Percentiles rank a stretch among this genome's conserved stretches.
Conservation (phyloP, 2,888 invertebrate species). For the Tromatobia lineatoria region DNA sequence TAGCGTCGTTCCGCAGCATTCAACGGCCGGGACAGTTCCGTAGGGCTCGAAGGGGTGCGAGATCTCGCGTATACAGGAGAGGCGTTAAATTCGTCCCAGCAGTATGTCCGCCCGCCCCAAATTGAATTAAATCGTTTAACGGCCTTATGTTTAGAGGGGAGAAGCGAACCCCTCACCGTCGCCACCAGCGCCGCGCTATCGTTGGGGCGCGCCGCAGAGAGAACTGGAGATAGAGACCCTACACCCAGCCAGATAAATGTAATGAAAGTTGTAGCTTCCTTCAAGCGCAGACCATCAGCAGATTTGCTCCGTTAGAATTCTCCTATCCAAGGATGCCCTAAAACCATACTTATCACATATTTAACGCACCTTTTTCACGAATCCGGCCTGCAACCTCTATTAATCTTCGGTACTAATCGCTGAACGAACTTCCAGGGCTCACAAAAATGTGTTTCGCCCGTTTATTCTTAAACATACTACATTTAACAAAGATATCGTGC, state of each 20-base stretch:
- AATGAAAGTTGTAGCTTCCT: conserved; percentile 83
- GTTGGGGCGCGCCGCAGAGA: conserved; percentile 74
- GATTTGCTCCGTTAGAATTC: conserved; percentile 77
- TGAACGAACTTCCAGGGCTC: background rate
- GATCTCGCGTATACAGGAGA: conserved; percentile 69
- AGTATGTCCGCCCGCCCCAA: conserved; percentile 71
- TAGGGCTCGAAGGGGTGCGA: conserved; percentile 49
- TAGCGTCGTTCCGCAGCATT: conserved; percentile 31
- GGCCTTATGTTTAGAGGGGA: conserved; percentile 81
- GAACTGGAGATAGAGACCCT: conserved; percentile 64
- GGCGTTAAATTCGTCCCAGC: conserved; percentile 81
- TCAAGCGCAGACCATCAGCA: conserved; percentile 73
- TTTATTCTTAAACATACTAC: too few relatives aligned
- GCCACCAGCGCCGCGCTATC: conserved; percentile 58
- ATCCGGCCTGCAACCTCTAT: conserved; percentile 9
- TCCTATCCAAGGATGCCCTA: conserved; percentile 29
- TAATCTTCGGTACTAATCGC: conserved; percentile 26
- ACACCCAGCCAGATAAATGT: conserved; percentile 80
- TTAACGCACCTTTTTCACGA: conserved; percentile 63
- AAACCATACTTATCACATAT: conserved; percentile 69
- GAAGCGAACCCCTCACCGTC: conserved; percentile 69
- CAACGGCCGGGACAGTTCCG: background rate
- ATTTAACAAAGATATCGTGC: too few relatives aligned
- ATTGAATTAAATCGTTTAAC: conserved; percentile 85
- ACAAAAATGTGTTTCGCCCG: too few relatives aligned